These are phyloP conservation scores for Asobara japonica DNA, from an alignment of 1,140 invertebrate genomes.

Conservation along the genomic window DNA sequence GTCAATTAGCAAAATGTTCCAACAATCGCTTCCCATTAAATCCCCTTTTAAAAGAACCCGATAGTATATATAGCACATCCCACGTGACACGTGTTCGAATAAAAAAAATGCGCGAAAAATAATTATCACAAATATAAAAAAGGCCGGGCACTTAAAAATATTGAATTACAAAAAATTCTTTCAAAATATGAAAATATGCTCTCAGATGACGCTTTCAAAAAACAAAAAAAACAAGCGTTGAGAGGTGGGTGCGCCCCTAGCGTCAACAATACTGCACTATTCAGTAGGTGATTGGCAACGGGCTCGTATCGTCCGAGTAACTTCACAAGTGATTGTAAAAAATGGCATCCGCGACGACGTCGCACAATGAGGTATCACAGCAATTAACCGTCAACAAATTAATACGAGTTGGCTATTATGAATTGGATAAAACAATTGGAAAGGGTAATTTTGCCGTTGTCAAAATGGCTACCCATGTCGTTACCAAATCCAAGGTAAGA, in stretches of 20 bases:
- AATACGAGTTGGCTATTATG: conserved; percentile 95
- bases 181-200: neutral
- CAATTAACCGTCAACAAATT: conserved; percentile 75
- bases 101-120: no score
- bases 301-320: conserved; percentile 9
- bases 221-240: no score
- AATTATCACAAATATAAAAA: no score
- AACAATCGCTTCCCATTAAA: no score
- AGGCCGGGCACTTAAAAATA: no score
- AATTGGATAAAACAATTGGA: conserved; percentile 95
- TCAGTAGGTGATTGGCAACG: conserved; percentile 46
- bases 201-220: conserved; percentile 11
- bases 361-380: conserved; percentile 64
- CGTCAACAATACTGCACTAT: conserved; percentile 42
- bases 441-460: conserved; percentile 99
- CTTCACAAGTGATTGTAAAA: conserved; percentile 45
- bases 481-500: conserved; percentile 97
- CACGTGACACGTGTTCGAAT: no score
- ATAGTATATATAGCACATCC: no score
- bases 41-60: no score
- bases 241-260: conserved; percentile 42
- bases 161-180: neutral
- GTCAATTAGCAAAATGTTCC: no score
- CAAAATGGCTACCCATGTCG: conserved; percentile 95
- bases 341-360: conserved; percentile 66